A percentile compares a stretch with the other conserved stretches of the same genome.
These are phyloP conservation scores for Philopotamus ludificatus DNA, from an alignment of 1,140 invertebrate genomes.

Conservation along the genomic window DNA sequence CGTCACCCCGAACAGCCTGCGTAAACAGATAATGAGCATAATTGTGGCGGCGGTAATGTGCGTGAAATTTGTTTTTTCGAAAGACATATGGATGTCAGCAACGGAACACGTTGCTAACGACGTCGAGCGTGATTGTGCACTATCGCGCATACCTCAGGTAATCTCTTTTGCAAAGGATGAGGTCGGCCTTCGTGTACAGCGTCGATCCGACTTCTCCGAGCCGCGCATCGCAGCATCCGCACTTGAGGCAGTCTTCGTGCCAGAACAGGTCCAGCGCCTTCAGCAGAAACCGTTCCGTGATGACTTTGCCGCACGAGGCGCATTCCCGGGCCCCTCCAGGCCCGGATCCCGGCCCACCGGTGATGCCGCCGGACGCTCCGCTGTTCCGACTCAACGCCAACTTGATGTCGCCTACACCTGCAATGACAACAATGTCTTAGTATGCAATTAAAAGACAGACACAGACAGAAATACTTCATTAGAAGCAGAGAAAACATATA, in stretches of 20 bases:
- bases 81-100: background rate
- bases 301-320: slow-evolving; percentile 73
- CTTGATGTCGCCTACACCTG: slow-evolving; percentile 54
- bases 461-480: too few species aligned
- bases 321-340: slow-evolving; percentile 60
- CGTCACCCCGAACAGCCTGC: slow-evolving; percentile 87
- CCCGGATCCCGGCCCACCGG: slow-evolving; percentile 47
- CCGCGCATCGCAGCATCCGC: slow-evolving; percentile 88
- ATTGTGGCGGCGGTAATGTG: background rate
- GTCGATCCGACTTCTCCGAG: slow-evolving; percentile 90
- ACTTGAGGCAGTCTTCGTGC: slow-evolving; percentile 94
- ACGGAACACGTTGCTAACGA: background rate
- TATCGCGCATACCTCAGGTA: slow-evolving; percentile 73
- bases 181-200: slow-evolving; percentile 88
- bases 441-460: too few species aligned
- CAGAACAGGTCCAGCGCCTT: slow-evolving; percentile 85
- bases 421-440: slow-evolving; percentile 18
- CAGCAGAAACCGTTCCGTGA: slow-evolving; percentile 73
- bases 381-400: slow-evolving; percentile 41
- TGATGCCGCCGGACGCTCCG: slow-evolving; percentile 44
- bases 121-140: background rate
- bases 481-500: too few species aligned
- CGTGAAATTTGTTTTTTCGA: background rate
- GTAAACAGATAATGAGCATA: background rate
- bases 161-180: slow-evolving; percentile 89